Percentiles rank a stretch among this genome's conserved stretches.
Evolutionary conservation across 2,888 invertebrate species (phyloP).

Genomic region (Cephus runcator): DNA sequence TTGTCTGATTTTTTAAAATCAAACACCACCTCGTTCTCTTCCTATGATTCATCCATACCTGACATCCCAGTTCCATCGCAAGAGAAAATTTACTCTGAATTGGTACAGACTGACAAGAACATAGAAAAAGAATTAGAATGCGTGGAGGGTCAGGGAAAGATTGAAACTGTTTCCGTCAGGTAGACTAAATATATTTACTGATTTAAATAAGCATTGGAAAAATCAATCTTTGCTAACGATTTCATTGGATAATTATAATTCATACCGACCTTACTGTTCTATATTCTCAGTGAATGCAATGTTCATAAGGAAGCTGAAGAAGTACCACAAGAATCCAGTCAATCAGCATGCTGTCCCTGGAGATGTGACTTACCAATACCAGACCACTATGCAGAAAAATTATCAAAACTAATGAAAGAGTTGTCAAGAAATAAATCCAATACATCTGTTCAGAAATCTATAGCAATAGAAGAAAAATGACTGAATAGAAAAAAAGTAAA

Average conservation of each 20-base stretch:
- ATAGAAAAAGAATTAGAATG: not conserved
- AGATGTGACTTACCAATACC: not conserved
- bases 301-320: not conserved
- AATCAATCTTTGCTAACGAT: not conserved
- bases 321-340: not conserved
- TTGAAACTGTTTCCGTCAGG: not conserved
- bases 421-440: not conserved
- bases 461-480: not conserved
- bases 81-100: not conserved
- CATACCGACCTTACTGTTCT: not conserved
- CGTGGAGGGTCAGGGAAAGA: not conserved
- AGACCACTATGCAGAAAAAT: not conserved
- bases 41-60: not conserved
- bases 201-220: not conserved
- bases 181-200: not conserved
- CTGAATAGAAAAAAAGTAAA: constrained; percentile 5
- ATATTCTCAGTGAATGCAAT: not conserved
- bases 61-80: not conserved
- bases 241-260: not conserved
- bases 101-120: not conserved
- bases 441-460: not conserved
- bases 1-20: constrained; percentile 5
- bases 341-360: not conserved
- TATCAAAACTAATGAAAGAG: not conserved
- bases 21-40: not conserved